Evolutionary conservation across 2,797 vertebrate species (phyloP), one percentile per base, ranked within the genome.

Genomic region (Oophaga sylvatica): DNA sequence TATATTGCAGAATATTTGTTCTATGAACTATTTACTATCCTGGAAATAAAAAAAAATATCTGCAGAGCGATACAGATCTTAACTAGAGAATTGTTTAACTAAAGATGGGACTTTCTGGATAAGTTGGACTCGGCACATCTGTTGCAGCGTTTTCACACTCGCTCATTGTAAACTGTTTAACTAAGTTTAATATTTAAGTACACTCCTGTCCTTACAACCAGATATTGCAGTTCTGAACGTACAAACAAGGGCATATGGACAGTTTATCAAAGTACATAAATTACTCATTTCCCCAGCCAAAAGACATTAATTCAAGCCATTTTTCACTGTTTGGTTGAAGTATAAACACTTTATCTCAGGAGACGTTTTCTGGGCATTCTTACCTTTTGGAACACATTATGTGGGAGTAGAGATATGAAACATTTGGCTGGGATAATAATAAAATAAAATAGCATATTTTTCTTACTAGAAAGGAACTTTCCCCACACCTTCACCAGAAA

Each of bases 321-420:
- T 89, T 89, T 89, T 89, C 73, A 89, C 88, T 89, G 88, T 86
- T 86, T 86, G 88, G 84, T 89, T 41, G 35, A 79, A 86, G 84
- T 86, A 86, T 86, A 89, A 89, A 89, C 84, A 89, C 88, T 89
- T 86, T 89, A 89, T 89, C 88, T 89, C 56, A 35, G 60, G 48
- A 89, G 88, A 89, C 88, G 63, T 86, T 86, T 89, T 89, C 88
- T 89, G 88, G 88, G 88, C 88, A 86, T 86, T 76, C 80, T 78
- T 80, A 83, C 80, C 80, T 89, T 89, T 83, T 83, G 82, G 88
- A 89, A 89, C 71, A 86, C 73, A 86, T 83, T 78, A 79, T 89
- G 80, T 89, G 80, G 88, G 84, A 89, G 88, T 83, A 63, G 71
- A 89, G 84, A 89, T 89, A 86, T 71, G 62, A 86, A 56, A 65